Conservation (phyloP, 2,888 invertebrate genomes). For the Scaeva pyrastri region DNA sequence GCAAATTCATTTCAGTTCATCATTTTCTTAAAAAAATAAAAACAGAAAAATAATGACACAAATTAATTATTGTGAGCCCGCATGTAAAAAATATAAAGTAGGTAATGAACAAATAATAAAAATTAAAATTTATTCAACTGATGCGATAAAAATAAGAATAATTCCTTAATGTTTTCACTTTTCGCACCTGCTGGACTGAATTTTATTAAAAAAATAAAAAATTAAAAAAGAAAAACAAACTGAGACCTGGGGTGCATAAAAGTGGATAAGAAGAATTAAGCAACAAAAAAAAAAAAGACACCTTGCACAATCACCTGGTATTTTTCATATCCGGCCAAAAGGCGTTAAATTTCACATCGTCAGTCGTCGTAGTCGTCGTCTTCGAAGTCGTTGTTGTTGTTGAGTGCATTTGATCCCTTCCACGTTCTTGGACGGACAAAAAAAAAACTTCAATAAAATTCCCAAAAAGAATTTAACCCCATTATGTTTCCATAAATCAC, state of each 20-base stretch:
- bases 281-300: constrained; percentile 36
- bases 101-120: constrained; percentile 8
- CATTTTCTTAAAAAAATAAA: constrained; percentile 8
- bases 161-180: constrained; percentile 52
- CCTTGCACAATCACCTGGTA: constrained; percentile 71
- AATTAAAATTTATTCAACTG: constrained; percentile 22
- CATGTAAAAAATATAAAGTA: constrained; percentile 26
- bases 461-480: constrained; percentile 11
- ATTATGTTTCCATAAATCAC: constrained; percentile 51
- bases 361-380: background rate
- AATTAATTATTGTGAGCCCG: constrained; percentile 24
- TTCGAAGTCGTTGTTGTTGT: constrained; percentile 9
- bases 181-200: constrained; percentile 66
- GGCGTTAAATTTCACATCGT: constrained; percentile 64
- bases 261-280: constrained; percentile 15
- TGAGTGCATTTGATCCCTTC: constrained; percentile 52
- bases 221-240: constrained; percentile 5
- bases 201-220: constrained; percentile 21
- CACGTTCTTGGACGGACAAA: constrained; percentile 41
- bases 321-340: constrained; percentile 67
- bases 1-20: constrained; percentile 51
- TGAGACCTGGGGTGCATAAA: constrained; percentile 19
- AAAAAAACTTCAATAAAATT: background rate
- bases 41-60: constrained; percentile 54
- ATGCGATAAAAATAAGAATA: constrained; percentile 36